phyloP scores from a whole-genome alignment of 2,888 invertebrate species.

The Gymnocheta viridis region DNA sequence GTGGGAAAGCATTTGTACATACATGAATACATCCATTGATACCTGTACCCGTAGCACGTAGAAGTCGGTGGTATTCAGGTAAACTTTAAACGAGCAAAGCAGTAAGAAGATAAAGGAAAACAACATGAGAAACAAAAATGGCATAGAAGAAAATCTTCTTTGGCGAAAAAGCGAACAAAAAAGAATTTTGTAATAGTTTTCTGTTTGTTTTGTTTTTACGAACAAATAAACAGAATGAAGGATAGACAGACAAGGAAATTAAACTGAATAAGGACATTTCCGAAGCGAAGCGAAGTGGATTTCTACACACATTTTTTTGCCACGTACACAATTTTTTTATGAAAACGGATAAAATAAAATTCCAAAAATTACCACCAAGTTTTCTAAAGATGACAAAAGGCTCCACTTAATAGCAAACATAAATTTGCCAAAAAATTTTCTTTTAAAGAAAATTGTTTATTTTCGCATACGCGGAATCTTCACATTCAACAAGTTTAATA shows the following conservation, averaged over 20 bases:
- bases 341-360: too few relatives aligned
- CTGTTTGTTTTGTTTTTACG: neutral
- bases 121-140: conserved; percentile 11
- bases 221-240: conserved; percentile 18
- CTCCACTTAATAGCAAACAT: too few relatives aligned
- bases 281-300: too few relatives aligned
- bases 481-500: too few relatives aligned
- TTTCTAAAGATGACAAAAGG: too few relatives aligned
- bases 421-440: too few relatives aligned
- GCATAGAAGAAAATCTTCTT: conserved; percentile 33
- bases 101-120: conserved; percentile 35
- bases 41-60: neutral
- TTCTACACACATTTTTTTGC: too few relatives aligned
- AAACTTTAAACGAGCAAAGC: conserved; percentile 38
- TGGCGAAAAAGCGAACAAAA: neutral
- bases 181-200: neutral
- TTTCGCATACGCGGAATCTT: too few relatives aligned
- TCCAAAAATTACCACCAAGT: too few relatives aligned
- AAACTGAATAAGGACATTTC: too few relatives aligned
- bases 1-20: conserved; percentile 59
- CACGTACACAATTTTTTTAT: too few relatives aligned
- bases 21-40: neutral
- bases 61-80: conserved; percentile 35
- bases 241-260: conserved; percentile 7
- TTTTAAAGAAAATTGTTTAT: too few relatives aligned